Evolutionary conservation across 2,797 vertebrate species (phyloP).

Genomic region (Notamacropus eugenii): DNA sequence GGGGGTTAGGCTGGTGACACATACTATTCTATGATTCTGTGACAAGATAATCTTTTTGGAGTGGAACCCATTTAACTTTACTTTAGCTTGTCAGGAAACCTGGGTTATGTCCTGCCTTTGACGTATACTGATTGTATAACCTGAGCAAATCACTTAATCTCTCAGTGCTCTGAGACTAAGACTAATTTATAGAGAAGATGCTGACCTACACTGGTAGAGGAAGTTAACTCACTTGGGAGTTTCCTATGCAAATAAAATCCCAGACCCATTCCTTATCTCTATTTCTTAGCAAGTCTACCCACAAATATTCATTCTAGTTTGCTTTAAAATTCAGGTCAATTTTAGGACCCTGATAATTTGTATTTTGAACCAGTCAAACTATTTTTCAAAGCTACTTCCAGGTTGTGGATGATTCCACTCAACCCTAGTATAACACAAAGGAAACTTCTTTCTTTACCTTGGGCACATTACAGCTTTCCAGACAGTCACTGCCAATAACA

Average conservation of each 20-base stretch:
- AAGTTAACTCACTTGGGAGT: not conserved
- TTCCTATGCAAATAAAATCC: not conserved
- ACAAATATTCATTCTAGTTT: not conserved
- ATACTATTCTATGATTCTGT: not conserved
- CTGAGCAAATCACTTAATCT: not conserved
- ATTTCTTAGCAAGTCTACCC: not conserved
- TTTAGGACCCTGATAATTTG: not conserved
- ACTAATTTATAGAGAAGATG: not conserved
- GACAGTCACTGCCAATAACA: not conserved
- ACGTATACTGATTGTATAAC: not conserved
- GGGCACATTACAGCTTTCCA: not conserved
- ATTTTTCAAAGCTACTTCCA: not conserved
- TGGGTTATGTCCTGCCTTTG: not conserved
- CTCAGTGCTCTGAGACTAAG: not conserved
- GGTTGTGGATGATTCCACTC: not conserved
- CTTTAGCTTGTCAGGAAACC: not conserved
- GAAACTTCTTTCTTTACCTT: not conserved
- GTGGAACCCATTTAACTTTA: not conserved
- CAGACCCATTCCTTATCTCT: not conserved
- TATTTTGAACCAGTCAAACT: not conserved
- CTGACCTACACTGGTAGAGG: not conserved
- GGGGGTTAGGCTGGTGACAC: not conserved
- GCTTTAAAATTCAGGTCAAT: not conserved
- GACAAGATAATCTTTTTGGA: not conserved
- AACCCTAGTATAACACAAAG: too few relatives aligned